phyloP scores from a whole-genome alignment of 64 coral and sea anemone genomes.

The Cladopsammia gracilis region DNA sequence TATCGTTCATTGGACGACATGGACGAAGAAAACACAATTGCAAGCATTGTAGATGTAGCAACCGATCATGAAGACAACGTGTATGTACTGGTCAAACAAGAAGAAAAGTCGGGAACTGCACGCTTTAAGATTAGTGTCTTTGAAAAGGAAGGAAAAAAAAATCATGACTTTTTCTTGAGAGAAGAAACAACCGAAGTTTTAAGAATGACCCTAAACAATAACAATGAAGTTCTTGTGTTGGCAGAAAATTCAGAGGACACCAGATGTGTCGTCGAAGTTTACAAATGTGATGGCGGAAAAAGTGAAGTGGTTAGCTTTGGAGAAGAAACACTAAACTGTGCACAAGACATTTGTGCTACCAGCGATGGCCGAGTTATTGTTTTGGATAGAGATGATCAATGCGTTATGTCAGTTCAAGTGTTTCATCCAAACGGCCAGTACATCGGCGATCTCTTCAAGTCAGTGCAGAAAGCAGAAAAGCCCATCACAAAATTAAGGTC shows the following conservation, averaged over 20 bases:
- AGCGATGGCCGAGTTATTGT: neutral
- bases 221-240: neutral
- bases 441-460: neutral
- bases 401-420: neutral
- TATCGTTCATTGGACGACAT: too few relatives aligned
- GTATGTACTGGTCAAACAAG: neutral
- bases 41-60: neutral
- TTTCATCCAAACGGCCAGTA: neutral
- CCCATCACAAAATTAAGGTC: neutral
- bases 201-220: neutral
- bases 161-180: neutral
- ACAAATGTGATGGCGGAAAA: neutral
- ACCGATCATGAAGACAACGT: neutral
- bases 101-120: neutral
- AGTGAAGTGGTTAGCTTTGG: too few relatives aligned
- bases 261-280: neutral
- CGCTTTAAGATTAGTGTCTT: neutral
- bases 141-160: neutral
- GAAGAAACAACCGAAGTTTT: neutral
- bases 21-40: neutral
- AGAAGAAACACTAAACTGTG: neutral
- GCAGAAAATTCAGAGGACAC: neutral
- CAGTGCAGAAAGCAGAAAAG: neutral
- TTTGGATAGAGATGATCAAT: neutral
- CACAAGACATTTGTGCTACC: neutral